Evolutionary conservation across 1,140 invertebrate species (phyloP), one percentile per base, ranked within the genome.

Genomic region (Drosophila biarmipes): DNA sequence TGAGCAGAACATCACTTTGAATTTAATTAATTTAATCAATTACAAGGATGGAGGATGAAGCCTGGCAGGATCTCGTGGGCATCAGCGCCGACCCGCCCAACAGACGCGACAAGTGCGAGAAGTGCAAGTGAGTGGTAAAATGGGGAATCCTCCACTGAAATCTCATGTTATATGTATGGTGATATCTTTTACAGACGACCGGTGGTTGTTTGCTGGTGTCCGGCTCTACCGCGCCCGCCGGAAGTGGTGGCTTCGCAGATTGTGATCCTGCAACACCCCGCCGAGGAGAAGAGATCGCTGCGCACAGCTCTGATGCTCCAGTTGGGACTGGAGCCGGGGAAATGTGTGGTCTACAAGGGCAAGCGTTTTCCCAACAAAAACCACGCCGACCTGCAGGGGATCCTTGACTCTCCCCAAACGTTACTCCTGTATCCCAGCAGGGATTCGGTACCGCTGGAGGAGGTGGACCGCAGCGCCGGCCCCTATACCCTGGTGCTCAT

Each of bases 261-360:
- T 43, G 95, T 98, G 66, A 94, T 98, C 61, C 93, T 99, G 3
- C 97, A 98, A 91, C 98, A 99, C 94, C 97, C 97, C 14, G 97
- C 97, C 73, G 98, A 99, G 94, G 97, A 97, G 82, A 97, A 97
- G 92, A 93, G 97, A 75, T 96, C 96, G 85, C 93, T 99, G 19
- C 93, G 97, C 62, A 98, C 98, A 21, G 97, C 96, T 21, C 96
- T 97, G 11, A 99, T 99, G 95, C 93, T 99, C 6, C 93, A 95
- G 66, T 93, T 97, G 48, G 95, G 96, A 38, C 91, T 98, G 58
- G 93, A 94, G 45, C 90, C 94, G 48, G 95, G 94, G 46, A 96
- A 96, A 90, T 98, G 97, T 93, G 90, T 96, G 67, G 95, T 95
- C 63, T 95, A 94, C 71, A 96, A 96, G 92, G 97, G 97, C 29